Conservation (phyloP, 2,888 invertebrate genomes). For the Cylindroiulus punctatus region DNA sequence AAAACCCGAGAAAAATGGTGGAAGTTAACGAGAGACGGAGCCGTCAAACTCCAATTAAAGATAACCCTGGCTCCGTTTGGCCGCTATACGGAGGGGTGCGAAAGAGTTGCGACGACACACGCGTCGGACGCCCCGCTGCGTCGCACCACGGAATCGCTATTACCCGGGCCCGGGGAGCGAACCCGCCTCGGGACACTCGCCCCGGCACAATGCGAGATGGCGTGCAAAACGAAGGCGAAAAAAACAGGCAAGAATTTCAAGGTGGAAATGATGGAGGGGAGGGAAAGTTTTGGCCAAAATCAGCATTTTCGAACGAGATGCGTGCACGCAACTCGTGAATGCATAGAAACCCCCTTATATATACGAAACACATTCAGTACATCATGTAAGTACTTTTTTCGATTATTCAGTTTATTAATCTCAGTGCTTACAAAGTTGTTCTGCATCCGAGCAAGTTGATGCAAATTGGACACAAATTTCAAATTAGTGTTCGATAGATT, state of each 20-base stretch:
- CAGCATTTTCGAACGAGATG: neutral
- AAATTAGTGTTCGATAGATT: no score
- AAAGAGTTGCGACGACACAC: neutral
- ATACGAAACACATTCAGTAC: no score
- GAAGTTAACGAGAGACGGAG: neutral
- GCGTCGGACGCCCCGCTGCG: conserved; percentile 14
- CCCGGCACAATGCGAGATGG: conserved; percentile 3
- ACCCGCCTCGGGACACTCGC: conserved; percentile 8
- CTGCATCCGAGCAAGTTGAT: no score
- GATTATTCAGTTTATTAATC: no score
- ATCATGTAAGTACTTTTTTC: no score
- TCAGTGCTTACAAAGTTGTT: no score
- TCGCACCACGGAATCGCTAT: conserved; percentile 22
- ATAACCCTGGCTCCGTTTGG: neutral
- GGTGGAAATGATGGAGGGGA: neutral
- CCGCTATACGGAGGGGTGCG: neutral
- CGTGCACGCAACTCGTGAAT: neutral
- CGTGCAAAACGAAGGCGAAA: neutral
- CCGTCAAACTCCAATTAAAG: conserved; percentile 25
- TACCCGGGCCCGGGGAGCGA: conserved; percentile 32
- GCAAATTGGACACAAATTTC: no score
- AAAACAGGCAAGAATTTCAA: neutral
- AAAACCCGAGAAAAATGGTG: no score
- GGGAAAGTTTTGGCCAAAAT: neutral
- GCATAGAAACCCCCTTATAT: neutral